These are phyloP conservation scores for Pseudotriccus pelzelni DNA, from an alignment of 2,797 vertebrate genomes.

Conservation along the genomic window DNA sequence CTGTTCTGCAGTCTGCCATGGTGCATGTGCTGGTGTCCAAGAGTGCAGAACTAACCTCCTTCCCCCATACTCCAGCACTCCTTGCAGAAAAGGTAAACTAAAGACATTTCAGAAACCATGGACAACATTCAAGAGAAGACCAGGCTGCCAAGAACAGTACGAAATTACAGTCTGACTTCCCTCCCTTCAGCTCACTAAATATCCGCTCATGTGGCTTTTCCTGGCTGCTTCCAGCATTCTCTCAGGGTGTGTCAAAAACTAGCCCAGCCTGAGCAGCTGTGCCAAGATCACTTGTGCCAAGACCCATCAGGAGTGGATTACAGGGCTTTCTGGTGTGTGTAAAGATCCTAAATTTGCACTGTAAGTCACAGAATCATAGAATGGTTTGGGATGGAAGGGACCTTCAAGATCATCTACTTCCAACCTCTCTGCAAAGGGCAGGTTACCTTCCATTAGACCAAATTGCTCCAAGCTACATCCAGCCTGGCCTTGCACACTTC, in stretches of 20 bases:
- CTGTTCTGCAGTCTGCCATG: fast-evolving
- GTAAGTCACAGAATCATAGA: neutral
- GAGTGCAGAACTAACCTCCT: neutral
- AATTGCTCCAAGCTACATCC: neutral
- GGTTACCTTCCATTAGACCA: neutral
- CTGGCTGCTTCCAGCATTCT: conserved; percentile 12
- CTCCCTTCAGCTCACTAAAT: neutral
- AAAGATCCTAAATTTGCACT: neutral
- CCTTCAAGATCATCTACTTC: neutral
- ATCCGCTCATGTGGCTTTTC: neutral
- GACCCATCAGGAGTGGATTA: neutral
- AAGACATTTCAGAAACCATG: neutral
- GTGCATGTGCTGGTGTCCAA: neutral
- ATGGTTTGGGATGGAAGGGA: neutral
- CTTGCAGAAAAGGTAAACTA: neutral
- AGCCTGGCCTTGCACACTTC: neutral
- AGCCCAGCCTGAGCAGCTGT: neutral
- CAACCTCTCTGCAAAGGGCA: neutral
- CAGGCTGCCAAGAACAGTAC: neutral
- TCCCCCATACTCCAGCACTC: neutral
- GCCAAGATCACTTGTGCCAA: neutral
- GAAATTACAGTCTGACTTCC: neutral
- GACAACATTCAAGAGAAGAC: neutral
- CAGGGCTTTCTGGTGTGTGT: neutral
- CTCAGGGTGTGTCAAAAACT: neutral